A percentile compares a stretch with the other conserved stretches of the same genome.
Conservation (phyloP, 1,140 invertebrate genomes). For the Hylaeus volcanicus region DNA sequence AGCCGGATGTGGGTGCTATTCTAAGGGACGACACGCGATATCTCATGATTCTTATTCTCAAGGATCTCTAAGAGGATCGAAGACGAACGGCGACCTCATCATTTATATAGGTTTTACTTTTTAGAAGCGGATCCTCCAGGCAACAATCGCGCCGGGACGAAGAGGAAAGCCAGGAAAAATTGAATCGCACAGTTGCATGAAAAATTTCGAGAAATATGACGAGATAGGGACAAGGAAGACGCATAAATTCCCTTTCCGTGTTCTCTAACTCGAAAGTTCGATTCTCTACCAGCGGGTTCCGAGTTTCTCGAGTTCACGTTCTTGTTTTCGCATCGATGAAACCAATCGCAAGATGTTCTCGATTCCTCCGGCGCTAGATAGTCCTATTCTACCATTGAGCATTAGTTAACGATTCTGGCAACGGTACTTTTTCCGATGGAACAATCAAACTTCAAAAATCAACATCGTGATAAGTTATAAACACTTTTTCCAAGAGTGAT, state of each 20-base stretch:
- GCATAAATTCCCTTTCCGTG: constrained; percentile 3
- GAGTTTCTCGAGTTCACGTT: neutral
- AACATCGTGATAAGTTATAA: too few species aligned
- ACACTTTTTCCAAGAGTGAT: too few species aligned
- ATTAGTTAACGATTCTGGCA: too few species aligned
- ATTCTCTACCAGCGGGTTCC: neutral
- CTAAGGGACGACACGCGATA: constrained; percentile 10
- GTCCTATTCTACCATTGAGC: neutral
- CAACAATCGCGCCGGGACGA: constrained; percentile 1
- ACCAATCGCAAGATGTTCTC: neutral
- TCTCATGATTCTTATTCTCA: constrained; percentile 9
- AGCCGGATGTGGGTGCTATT: neutral
- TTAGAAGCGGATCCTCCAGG: neutral
- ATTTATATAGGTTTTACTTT: neutral
- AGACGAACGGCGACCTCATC: neutral
- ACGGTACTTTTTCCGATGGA: too few species aligned
- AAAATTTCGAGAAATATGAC: constrained; percentile 22
- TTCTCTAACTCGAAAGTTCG: neutral
- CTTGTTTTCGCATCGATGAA: neutral
- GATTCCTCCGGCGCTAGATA: neutral
- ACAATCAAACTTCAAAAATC: too few species aligned
- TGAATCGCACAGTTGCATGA: constrained; percentile 27
- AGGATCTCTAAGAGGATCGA: constrained; percentile 19
- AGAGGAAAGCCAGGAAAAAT: neutral
- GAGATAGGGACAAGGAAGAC: constrained; percentile 4